Base-by-base conservation (phyloP, 2,797 vertebrate species). In the Mormyrus proboscirostris region DNA sequence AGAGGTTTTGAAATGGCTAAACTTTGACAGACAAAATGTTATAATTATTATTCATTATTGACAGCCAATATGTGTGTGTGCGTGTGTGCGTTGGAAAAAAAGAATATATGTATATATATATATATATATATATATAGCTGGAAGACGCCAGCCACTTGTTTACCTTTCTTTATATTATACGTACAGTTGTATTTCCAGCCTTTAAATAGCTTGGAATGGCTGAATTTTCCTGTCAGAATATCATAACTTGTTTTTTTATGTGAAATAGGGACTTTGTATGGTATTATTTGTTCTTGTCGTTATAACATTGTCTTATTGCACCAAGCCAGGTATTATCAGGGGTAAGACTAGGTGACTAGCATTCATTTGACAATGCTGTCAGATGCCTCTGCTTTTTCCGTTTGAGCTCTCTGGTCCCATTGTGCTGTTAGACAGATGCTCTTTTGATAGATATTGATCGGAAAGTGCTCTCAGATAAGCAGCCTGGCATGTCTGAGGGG, bases 371-470 rank as follows among this genome's bases (percentile, higher is more conserved):
- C 86, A 88, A 91, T 90, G 89, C 89, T 90, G 85, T 92, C 89
- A 91, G 93, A 91, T 89, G 90, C n/a, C 76, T 92, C 88, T 92
- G 92, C 91, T 92, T 92, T 92, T 91, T 92, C 94, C 94, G 91
- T 92, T 92, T 92, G 92, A 91, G 90, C 91, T 90, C 91, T 94
- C 92, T 92, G 92, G 90, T 90, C 90, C 51, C 76, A 73, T 86
- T 76, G 38, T 19, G 87, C 76, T 84, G 89, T 91, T 90, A 93
- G 92, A 94, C 92, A 91, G 94, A 91, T 92, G 91, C 92, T 88
- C 89, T 92, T 82, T 91, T 95, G 94, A 95, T 95, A 91, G 90
- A 12, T 96, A 96, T 96, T 94, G 95, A 96, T 96, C 92, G 92
- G 89, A 92, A 93, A 94, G 94, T 92, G 93, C 90, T 92, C 93